Percentiles rank a stretch among this genome's conserved stretches.
phyloP scores from a whole-genome alignment of 2,113 vertebrate genomes.

The Phalacrocorax brasilianus region DNA sequence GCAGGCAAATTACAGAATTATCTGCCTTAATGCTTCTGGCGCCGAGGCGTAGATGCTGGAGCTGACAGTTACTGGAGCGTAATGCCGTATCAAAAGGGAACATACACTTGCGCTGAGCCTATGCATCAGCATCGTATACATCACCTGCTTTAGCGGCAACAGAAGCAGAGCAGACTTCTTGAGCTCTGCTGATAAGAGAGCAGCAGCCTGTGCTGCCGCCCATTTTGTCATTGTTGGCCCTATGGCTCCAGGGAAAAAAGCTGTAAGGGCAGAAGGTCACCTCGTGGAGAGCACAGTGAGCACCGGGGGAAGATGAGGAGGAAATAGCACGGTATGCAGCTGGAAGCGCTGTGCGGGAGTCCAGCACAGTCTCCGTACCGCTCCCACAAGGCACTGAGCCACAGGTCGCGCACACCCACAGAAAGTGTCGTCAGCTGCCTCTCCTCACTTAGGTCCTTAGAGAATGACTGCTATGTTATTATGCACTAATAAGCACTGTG shows the following conservation, averaged over 20 bases:
- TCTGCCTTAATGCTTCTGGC: not conserved
- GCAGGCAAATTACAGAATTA: not conserved
- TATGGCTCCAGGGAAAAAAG: not conserved
- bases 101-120: accelerated
- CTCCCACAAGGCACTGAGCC: not conserved
- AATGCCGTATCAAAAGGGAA: not conserved
- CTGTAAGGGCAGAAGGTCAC: accelerated
- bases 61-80: not conserved
- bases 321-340: not conserved
- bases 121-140: not conserved
- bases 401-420: accelerated
- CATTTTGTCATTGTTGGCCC: not conserved
- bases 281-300: not conserved
- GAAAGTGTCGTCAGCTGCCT: not conserved
- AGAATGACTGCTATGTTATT: not conserved
- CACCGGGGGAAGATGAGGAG: not conserved
- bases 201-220: not conserved
- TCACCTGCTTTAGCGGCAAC: not conserved
- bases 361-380: accelerated
- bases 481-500: not conserved
- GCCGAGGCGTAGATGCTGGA: not conserved
- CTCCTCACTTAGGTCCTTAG: not conserved
- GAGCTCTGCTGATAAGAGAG: not conserved
- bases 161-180: not conserved
- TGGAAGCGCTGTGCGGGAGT: not conserved